Evolutionary conservation across 2,888 invertebrate genomes (phyloP).

Genomic region (Eristalis arbustorum): DNA sequence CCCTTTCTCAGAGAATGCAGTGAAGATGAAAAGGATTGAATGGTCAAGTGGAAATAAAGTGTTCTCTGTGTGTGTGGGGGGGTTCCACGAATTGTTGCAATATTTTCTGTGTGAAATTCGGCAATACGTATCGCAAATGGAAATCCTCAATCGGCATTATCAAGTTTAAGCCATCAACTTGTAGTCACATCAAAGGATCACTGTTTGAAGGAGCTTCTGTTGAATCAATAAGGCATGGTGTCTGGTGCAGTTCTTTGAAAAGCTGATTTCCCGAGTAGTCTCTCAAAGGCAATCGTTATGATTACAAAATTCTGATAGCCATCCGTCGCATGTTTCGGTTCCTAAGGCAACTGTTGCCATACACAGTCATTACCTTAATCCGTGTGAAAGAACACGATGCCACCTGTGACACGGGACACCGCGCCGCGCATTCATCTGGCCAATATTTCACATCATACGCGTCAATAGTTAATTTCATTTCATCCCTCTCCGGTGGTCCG

Average conservation of each 20-base stretch:
- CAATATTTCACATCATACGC: not conserved
- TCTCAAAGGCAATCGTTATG: too few relatives aligned
- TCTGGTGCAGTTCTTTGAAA: too few relatives aligned
- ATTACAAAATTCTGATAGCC: not conserved
- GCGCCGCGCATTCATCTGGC: not conserved
- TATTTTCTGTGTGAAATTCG: too few relatives aligned
- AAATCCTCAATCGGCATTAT: too few relatives aligned
- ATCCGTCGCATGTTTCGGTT: not conserved
- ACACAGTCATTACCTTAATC: not conserved
- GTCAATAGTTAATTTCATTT: not conserved
- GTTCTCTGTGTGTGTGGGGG: not conserved
- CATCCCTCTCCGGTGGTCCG: too few relatives aligned
- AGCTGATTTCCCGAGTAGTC: too few relatives aligned
- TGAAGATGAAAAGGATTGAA: constrained; percentile 57
- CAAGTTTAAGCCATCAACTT: too few relatives aligned
- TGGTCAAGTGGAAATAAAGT: constrained; percentile 55
- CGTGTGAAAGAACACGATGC: not conserved
- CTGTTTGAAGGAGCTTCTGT: too few relatives aligned
- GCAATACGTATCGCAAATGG: too few relatives aligned
- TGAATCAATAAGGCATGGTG: too few relatives aligned
- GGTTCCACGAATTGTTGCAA: too few relatives aligned
- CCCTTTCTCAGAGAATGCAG: constrained; percentile 34
- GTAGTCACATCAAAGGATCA: too few relatives aligned
- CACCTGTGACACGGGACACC: not conserved
- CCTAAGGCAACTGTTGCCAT: not conserved